A percentile compares a stretch with the other conserved stretches of the same genome.
Evolutionary conservation across 1,140 invertebrate genomes (phyloP).

Genomic region (Drosophila watanabei): DNA sequence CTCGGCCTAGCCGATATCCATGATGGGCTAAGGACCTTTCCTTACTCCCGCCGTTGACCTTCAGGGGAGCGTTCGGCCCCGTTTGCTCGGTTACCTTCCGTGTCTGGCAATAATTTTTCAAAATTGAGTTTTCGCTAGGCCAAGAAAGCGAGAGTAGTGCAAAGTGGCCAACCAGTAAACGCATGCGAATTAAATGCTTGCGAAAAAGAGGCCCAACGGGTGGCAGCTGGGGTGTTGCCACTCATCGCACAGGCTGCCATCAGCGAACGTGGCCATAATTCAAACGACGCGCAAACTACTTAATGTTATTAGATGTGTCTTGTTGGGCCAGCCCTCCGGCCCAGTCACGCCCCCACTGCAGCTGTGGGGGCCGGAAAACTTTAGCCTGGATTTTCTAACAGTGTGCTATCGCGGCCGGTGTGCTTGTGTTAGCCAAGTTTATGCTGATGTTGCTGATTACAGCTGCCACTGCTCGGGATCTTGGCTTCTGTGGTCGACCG

Average conservation of each 20-base stretch:
- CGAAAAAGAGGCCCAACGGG: constrained; percentile 23
- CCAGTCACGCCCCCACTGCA: constrained; percentile 50
- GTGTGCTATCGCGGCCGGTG: constrained; percentile 9
- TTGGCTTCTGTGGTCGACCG: constrained; percentile 34
- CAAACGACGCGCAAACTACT: constrained; percentile 81
- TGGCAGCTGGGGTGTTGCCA: constrained; percentile 21
- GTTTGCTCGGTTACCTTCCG: constrained; percentile 39
- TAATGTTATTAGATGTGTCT: constrained; percentile 82
- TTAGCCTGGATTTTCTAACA: constrained; percentile 56
- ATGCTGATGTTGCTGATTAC: constrained; percentile 78
- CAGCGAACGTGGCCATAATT: constrained; percentile 77
- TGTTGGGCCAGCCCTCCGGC: constrained; percentile 26
- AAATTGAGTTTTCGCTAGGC: constrained; percentile 66
- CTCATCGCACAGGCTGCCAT: constrained; percentile 64
- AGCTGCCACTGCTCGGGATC: constrained; percentile 47
- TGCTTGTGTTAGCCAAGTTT: constrained; percentile 58
- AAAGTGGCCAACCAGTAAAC: constrained; percentile 63
- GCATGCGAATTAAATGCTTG: constrained; percentile 53
- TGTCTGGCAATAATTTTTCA: constrained; percentile 72
- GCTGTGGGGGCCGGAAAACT: constrained; percentile 34
- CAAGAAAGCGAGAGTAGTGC: constrained; percentile 61
- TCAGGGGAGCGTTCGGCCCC: constrained; percentile 33
- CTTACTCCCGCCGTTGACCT: constrained; percentile 44
- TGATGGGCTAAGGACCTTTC: constrained; percentile 16
- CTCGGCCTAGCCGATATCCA: not conserved